These are phyloP conservation scores for Menura novaehollandiae DNA, from an alignment of 2,113 vertebrate species.

Conservation along the genomic window DNA sequence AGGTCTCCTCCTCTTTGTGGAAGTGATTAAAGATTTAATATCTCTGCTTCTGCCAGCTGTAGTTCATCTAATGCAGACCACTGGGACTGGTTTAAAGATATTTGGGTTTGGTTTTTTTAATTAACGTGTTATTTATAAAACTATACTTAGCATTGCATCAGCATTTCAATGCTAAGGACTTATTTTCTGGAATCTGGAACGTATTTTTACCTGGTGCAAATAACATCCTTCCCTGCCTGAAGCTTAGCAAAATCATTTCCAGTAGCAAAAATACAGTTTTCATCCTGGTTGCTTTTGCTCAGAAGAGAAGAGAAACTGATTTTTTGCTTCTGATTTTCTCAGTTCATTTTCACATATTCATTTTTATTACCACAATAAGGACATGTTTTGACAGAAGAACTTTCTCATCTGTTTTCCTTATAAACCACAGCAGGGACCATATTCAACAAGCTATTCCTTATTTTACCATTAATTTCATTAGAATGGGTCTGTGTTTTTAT, in stretches of 20 bases:
- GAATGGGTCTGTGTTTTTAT: not conserved
- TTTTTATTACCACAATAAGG: not conserved
- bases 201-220: not conserved
- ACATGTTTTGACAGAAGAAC: not conserved
- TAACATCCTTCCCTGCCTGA: not conserved
- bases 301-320: not conserved
- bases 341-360: not conserved
- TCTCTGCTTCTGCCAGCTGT: not conserved
- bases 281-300: not conserved
- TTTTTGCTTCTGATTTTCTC: not conserved
- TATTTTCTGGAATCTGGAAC: not conserved
- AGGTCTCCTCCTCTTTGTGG: not conserved
- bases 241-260: not conserved
- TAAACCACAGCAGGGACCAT: not conserved
- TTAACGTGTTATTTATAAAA: not conserved
- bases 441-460: not conserved
- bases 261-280: not conserved
- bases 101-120: not conserved
- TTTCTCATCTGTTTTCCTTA: not conserved
- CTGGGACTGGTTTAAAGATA: not conserved
- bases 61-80: not conserved
- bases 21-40: constrained; percentile 4
- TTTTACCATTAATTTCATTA: not conserved
- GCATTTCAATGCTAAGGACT: not conserved
- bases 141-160: not conserved